Conservation (phyloP, 2,888 invertebrate genomes). For the Gasteruption jaculator region DNA sequence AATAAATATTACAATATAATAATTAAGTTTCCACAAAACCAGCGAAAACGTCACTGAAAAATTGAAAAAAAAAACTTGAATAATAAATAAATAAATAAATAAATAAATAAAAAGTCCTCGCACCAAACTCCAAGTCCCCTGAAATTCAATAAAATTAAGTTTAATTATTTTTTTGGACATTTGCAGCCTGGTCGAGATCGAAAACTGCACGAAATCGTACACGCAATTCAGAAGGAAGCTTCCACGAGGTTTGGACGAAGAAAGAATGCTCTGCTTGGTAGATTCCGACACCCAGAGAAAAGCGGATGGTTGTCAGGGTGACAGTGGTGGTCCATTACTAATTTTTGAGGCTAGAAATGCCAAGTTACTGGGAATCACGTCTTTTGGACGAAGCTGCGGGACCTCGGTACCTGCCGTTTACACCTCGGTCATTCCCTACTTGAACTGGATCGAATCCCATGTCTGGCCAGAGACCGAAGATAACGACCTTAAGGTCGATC, state of each 20-base stretch:
- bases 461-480: constrained; percentile 35
- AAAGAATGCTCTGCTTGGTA: constrained; percentile 35
- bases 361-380: constrained; percentile 37
- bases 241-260: constrained; percentile 34
- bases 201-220: constrained; percentile 29
- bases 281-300: constrained; percentile 29
- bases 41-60: background rate
- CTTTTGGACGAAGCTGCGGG: constrained; percentile 42
- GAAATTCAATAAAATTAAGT: background rate
- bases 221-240: constrained; percentile 22
- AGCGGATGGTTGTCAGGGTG: constrained; percentile 40
- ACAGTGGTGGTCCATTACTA: constrained; percentile 43
- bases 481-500: too few relatives aligned
- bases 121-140: background rate
- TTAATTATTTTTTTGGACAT: too few relatives aligned
- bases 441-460: constrained; percentile 43
- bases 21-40: too few relatives aligned
- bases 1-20: background rate
- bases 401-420: constrained; percentile 36
- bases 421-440: constrained; percentile 33
- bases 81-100: too few relatives aligned
- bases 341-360: constrained; percentile 24
- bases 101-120: too few relatives aligned
- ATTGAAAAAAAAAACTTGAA: too few relatives aligned
- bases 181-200: constrained; percentile 29